Conservation (phyloP, 2,797 vertebrate genomes). For the Xerus rutilus region DNA sequence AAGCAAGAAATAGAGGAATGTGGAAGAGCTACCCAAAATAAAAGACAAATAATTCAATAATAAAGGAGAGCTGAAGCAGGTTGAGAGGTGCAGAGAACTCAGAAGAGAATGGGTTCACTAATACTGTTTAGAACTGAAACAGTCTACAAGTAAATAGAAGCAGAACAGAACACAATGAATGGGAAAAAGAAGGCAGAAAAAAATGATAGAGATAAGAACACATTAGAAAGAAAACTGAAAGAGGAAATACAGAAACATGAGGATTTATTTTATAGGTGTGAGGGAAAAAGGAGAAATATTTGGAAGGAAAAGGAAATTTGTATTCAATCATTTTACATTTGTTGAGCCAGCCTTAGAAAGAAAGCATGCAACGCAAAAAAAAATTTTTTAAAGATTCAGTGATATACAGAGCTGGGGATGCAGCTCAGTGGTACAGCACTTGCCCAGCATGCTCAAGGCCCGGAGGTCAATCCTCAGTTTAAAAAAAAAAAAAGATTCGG, state of each 20-base stretch:
- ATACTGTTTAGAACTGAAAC: neutral
- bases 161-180: neutral
- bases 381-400: neutral
- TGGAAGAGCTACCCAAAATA: conserved; percentile 35
- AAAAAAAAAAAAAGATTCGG: neutral
- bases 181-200: neutral
- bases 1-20: conserved; percentile 53
- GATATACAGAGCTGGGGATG: neutral
- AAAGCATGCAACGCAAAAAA: neutral
- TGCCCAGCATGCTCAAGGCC: too few species aligned
- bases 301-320: neutral
- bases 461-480: too few species aligned
- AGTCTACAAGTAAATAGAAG: conserved; percentile 11
- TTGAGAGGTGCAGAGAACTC: neutral
- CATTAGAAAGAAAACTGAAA: neutral
- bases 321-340: conserved; percentile 19
- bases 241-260: neutral
- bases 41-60: conserved; percentile 48
- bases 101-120: neutral
- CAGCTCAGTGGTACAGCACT: too few species aligned
- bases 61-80: neutral
- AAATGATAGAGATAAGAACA: neutral
- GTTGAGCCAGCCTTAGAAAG: neutral
- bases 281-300: neutral
- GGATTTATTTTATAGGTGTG: neutral